Evolutionary conservation across 1,140 invertebrate genomes (phyloP), one percentile per base, ranked within the genome.

Genomic region (Cyclina sinensis): DNA sequence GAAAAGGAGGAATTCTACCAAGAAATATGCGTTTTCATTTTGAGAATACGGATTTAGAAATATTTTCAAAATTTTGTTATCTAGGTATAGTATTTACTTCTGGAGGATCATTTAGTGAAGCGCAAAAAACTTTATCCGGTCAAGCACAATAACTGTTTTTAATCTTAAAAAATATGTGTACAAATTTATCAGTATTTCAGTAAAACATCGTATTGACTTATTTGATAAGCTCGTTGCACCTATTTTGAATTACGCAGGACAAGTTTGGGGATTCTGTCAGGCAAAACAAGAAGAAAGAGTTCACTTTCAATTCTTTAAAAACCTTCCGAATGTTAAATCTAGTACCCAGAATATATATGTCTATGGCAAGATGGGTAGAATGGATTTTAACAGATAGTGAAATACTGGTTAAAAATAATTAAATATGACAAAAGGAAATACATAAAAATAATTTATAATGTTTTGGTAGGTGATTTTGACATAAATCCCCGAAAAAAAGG

Each of bases 161-260:
- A 39, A 14, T 12, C 21, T 76, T 14, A 76, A 37, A 11, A 76
- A 46, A 37, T 76, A 46, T 46, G 11, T 76, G 16, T 76, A 76
- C 35, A 76, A 76, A 76, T 76, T 76, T 76, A n/a, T 16, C 24
- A 14, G 39, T 35, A 39, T 37, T 37, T 21, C 32, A 21, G 16
- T 18, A 16, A 76, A 46, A 18, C 73, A 76, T 46, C 18, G 16
- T 37, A 11, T 76, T 21, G 7, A 76, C 39, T 46, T 76, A 24
- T 76, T 76, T 76, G 68, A 79, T 79, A 79, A 79, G 27, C 24
- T 79, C 43, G 46, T 80, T 54, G 27, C 76, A n/a, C 76, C 43
- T 32, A 80, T 80, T 54, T 57, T 57, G 27, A 80, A 80, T 57
- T 80, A 51, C 30, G 51, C 43, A 54, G 27, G 76, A 2, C 43